These are phyloP conservation scores for Azemiops feae DNA, from an alignment of 2,113 vertebrate genomes.

Conservation along the genomic window DNA sequence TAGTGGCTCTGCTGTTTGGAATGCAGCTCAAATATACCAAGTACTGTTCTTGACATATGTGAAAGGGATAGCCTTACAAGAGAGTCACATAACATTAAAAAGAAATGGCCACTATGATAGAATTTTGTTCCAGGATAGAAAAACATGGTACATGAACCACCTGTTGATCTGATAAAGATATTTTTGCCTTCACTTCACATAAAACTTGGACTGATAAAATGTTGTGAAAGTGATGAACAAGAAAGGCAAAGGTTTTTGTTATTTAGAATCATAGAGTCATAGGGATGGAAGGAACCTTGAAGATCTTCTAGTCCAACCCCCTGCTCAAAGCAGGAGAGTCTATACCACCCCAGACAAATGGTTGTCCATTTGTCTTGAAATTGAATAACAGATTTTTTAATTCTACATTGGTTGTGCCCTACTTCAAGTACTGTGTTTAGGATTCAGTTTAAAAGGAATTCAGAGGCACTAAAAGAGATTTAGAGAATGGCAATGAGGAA, in stretches of 20 bases:
- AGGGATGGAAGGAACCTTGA: background rate
- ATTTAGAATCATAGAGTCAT: background rate
- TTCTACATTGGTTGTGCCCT: background rate
- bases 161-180: too few relatives aligned
- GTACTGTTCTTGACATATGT: background rate
- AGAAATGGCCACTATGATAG: too few relatives aligned
- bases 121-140: too few relatives aligned
- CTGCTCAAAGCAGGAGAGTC: background rate
- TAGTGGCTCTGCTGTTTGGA: background rate
- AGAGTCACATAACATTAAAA: background rate
- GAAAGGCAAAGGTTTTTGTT: background rate
- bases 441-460: background rate
- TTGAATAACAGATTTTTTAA: background rate
- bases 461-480: background rate
- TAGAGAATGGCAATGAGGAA: background rate
- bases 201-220: too few relatives aligned
- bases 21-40: background rate
- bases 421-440: background rate
- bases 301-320: background rate
- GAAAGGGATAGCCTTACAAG: background rate
- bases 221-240: too few relatives aligned
- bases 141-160: too few relatives aligned
- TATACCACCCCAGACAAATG: background rate
- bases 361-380: background rate
- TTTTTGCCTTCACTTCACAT: too few relatives aligned